Base-by-base conservation (phyloP, 2,113 vertebrate species). In the Grus americana region DNA sequence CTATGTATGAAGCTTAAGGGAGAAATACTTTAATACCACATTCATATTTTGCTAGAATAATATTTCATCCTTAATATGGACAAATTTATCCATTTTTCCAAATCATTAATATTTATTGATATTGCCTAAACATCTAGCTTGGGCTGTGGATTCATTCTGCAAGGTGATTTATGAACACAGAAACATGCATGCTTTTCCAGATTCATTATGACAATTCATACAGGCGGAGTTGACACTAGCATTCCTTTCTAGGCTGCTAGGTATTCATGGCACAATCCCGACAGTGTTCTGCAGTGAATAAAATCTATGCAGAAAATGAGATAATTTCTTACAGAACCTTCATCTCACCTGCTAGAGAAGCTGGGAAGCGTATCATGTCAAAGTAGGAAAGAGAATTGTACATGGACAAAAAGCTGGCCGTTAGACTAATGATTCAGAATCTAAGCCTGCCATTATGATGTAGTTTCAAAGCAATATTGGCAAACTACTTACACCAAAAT, bases 81-180 rank as follows among this genome's bases (percentile, higher is more conserved):
- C 29, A 93, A 96, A 96, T 83, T 54, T 9, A 86, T 61, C 49
- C 50, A 79, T 65, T 95, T 92, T 94, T 92, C 72, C 67, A 94
- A 93, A 84, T 74, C 24, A 86, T 95, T 79, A 88, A 38, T 90
- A 89, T 89, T 95, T 95, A 79, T 66, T 90, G 74, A 78, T 79
- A 68, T 24, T 58, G 47, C 21, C 58, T 88, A 26, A 90, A 46
- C 46, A 52, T 46, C 36, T 38, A 88, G 38, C 47, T 73, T 50
- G 38, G 65, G 44, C 34, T 71, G 18, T 52, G 50, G 55, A 70
- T 93, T 94, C n/a, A 87, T 55, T 93, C 50, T 74, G 38, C 50
- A 42, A 1, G 2, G 34, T 78, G 38, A 96, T 79, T 93, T 88
- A 85, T 66, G 86, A 94, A 80, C 67, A 92, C 61, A 92, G 94